Evolutionary conservation across 2,888 invertebrate genomes (phyloP).

Genomic region (Harpalus rubripes): DNA sequence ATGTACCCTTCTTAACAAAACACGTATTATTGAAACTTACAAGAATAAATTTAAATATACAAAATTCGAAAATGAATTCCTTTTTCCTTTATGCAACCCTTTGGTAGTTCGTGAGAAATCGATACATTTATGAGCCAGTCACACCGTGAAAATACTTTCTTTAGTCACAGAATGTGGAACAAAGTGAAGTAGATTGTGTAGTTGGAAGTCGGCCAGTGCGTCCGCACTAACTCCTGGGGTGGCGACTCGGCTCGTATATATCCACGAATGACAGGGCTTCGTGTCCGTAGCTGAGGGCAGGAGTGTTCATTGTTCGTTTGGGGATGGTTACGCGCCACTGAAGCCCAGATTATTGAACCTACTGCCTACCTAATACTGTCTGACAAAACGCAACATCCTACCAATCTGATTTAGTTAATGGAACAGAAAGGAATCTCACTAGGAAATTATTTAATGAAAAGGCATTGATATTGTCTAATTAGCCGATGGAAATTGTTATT

Average conservation of each 20-base stretch:
- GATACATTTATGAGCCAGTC: not conserved
- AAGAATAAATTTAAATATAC: too few species aligned
- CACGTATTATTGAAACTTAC: too few species aligned
- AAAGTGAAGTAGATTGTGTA: not conserved
- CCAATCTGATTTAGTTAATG: too few species aligned
- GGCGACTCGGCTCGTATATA: conserved; percentile 30
- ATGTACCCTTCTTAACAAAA: too few species aligned
- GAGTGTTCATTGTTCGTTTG: not conserved
- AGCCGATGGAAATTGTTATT: too few species aligned
- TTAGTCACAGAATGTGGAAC: conserved; percentile 16
- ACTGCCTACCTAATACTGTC: not conserved
- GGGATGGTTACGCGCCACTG: conserved; percentile 26
- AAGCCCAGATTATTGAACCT: conserved; percentile 48
- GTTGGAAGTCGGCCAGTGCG: conserved; percentile 49
- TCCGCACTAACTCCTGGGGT: conserved; percentile 13
- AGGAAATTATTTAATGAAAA: too few species aligned
- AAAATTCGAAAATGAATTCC: too few species aligned
- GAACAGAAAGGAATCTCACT: too few species aligned
- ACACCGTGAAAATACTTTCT: not conserved
- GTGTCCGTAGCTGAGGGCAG: not conserved
- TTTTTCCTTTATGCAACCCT: too few species aligned
- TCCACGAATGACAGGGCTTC: conserved; percentile 27
- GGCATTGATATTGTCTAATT: too few species aligned
- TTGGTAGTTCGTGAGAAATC: too few species aligned
- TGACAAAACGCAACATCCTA: conserved; percentile 9